Evolutionary conservation across 1,140 invertebrate genomes (phyloP).

Genomic region (Cotesia chilonis): DNA sequence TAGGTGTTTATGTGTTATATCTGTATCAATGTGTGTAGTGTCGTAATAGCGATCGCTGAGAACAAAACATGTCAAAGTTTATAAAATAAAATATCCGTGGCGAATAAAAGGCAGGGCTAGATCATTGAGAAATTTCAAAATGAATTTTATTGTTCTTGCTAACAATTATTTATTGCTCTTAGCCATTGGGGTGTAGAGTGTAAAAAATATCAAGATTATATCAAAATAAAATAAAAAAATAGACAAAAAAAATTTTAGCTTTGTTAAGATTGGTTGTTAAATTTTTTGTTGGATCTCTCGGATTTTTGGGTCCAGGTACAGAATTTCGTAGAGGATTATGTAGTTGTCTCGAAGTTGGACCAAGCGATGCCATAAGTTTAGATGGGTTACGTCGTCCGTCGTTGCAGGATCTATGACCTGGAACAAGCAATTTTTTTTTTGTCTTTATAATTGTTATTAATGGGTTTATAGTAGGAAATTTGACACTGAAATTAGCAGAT

Average conservation of each 20-base stretch:
- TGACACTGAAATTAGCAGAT: no score
- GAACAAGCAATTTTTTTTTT: slow-evolving; percentile 12
- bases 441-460: background rate
- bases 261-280: no score
- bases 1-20: background rate
- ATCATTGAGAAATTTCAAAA: no score
- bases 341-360: slow-evolving; percentile 57
- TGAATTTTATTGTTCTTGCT: no score
- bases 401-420: slow-evolving; percentile 25
- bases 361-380: slow-evolving; percentile 53
- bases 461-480: background rate
- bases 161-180: no score
- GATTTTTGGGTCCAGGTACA: slow-evolving; percentile 50
- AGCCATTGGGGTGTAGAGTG: no score
- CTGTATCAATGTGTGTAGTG: background rate
- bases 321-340: slow-evolving; percentile 54
- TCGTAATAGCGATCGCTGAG: background rate
- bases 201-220: no score
- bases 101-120: no score
- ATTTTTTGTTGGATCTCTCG: slow-evolving; percentile 31
- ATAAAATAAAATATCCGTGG: background rate
- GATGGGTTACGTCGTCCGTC: slow-evolving; percentile 48
- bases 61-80: background rate
- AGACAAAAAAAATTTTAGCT: no score
- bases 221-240: no score